Evolutionary conservation across 2,888 invertebrate species (phyloP).

Genomic region (Chymomyza caudatula): DNA sequence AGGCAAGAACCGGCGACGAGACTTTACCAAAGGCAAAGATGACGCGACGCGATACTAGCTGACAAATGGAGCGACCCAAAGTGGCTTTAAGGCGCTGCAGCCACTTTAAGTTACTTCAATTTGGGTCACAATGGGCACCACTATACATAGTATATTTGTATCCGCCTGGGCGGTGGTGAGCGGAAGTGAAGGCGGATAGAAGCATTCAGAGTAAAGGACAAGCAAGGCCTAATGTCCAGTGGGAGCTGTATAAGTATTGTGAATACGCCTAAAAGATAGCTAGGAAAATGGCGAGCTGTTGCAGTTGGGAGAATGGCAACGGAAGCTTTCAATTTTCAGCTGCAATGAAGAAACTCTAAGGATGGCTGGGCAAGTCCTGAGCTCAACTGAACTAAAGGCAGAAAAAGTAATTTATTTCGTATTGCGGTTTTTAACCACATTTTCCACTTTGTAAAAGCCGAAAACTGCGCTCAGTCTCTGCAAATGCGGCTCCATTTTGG

Average conservation of each 20-base stretch:
- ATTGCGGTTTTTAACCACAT: constrained; percentile 72
- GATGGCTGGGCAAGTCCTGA: constrained; percentile 29
- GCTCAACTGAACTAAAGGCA: constrained; percentile 65
- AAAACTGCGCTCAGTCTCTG: constrained; percentile 36
- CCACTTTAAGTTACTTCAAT: constrained; percentile 52
- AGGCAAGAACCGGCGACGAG: constrained; percentile 28
- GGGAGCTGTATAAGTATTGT: constrained; percentile 11
- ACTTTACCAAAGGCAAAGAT: neutral
- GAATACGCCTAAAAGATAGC: constrained; percentile 1
- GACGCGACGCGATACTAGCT: constrained; percentile 30
- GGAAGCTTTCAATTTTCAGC: constrained; percentile 72
- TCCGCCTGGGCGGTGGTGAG: neutral
- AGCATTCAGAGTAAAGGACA: neutral
- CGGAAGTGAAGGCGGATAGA: neutral
- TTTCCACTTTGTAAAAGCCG: constrained; percentile 69
- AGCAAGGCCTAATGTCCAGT: neutral
- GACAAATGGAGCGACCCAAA: constrained; percentile 54
- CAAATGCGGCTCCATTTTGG: neutral
- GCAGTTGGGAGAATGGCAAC: constrained; percentile 27
- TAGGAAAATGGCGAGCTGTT: neutral
- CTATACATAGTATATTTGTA: constrained; percentile 44
- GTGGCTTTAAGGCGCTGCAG: constrained; percentile 56
- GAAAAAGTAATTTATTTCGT: constrained; percentile 71
- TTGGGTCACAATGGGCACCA: constrained; percentile 10
- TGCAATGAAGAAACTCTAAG: constrained; percentile 43